Percentiles rank a stretch among this genome's conserved stretches.
These are phyloP conservation scores for Apamea epomidion DNA, from an alignment of 2,888 invertebrate species.

Conservation along the genomic window DNA sequence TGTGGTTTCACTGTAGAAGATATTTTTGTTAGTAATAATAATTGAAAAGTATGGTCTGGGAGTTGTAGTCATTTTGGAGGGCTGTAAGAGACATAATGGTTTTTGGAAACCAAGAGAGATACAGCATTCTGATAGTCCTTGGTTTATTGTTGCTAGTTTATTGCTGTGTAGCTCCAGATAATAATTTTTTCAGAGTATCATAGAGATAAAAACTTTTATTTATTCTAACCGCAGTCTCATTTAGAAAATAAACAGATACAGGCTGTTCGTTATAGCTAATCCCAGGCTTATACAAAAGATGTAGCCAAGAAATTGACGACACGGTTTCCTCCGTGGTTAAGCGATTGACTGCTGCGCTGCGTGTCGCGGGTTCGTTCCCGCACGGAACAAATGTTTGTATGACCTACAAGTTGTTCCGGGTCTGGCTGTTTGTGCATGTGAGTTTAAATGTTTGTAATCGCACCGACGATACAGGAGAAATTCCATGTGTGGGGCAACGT, in stretches of 20 bases:
- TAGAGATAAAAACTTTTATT: neutral
- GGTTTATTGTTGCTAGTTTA: neutral
- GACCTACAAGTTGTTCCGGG: no score
- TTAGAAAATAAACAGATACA: neutral
- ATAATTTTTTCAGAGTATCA: neutral
- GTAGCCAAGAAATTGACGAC: no score
- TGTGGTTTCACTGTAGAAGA: conserved; percentile 96
- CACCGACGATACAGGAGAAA: no score
- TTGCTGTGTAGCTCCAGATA: neutral
- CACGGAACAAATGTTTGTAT: no score
- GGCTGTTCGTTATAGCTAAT: neutral
- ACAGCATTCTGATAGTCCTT: neutral
- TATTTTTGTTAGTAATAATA: neutral
- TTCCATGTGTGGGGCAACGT: no score
- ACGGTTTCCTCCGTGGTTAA: no score
- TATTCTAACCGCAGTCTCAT: neutral
- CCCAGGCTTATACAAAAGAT: neutral
- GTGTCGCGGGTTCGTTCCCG: no score
- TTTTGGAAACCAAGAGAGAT: neutral
- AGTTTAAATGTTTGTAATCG: no score
- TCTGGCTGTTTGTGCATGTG: no score
- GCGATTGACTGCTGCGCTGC: no score
- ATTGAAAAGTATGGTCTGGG: neutral
- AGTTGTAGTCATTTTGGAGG: neutral
- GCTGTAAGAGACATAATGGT: neutral